Percentiles rank a stretch among this genome's conserved stretches.
Conservation (phyloP, 2,797 vertebrate species). For the Tiaroga cobitis region DNA sequence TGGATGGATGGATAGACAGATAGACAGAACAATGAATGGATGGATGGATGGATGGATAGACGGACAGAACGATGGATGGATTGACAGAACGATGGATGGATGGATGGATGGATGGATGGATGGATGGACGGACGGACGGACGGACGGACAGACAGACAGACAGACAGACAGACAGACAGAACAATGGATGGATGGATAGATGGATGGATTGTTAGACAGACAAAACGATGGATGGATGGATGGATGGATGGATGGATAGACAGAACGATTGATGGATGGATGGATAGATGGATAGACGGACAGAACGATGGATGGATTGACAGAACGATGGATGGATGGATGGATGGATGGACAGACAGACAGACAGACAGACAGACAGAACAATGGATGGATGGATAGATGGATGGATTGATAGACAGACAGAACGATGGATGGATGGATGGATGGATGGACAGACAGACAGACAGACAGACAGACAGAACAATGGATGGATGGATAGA, state of each 20-base stretch:
- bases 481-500: no score
- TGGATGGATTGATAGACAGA: no score
- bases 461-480: no score
- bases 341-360: no score
- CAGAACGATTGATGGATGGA: accelerated
- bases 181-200: background rate
- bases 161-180: accelerated
- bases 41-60: accelerated
- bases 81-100: background rate
- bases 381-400: no score
- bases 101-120: background rate
- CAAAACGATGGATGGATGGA: no score
- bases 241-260: background rate
- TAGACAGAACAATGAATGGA: accelerated
- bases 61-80: background rate
- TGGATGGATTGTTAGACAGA: background rate
- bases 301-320: background rate
- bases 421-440: background rate
- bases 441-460: accelerated
- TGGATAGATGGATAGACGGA: accelerated
- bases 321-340: background rate
- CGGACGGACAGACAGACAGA: no score
- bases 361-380: no score
- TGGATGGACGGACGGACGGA: no score
- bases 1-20: background rate